A percentile compares a stretch with the other conserved stretches of the same genome.
Evolutionary conservation across 2,113 vertebrate species (phyloP).

Genomic region (Scophthalmus maximus): DNA sequence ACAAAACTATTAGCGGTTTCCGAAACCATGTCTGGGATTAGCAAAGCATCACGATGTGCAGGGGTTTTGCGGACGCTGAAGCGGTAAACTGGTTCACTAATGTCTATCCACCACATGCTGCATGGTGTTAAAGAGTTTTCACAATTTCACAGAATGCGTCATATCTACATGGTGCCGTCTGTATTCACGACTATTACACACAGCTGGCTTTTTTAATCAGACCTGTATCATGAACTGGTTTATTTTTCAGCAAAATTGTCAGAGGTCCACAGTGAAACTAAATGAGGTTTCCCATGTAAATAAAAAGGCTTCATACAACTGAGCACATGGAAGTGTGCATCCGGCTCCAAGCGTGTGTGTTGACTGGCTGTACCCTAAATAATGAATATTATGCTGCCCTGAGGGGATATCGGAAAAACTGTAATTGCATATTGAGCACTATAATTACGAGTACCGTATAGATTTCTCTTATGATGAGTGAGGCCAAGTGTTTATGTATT

Average conservation of each 20-base stretch:
- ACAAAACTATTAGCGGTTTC: constrained; percentile 69
- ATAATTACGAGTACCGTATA: neutral
- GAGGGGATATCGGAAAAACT: neutral
- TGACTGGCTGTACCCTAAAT: neutral
- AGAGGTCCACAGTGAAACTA: neutral
- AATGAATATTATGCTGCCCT: neutral
- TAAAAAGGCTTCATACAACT: neutral
- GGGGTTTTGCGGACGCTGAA: neutral
- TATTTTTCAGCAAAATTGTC: neutral
- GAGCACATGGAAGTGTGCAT: constrained; percentile 1
- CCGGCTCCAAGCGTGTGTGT: neutral
- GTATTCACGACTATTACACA: neutral
- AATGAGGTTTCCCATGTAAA: neutral
- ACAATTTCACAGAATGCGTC: neutral
- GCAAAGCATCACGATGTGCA: neutral
- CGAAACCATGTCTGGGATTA: constrained; percentile 4
- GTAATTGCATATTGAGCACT: neutral
- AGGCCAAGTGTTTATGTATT: neutral
- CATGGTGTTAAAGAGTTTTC: no score
- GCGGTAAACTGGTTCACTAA: neutral
- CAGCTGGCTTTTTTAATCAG: neutral
- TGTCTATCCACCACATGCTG: neutral
- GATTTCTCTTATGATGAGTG: neutral
- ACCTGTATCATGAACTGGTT: neutral
- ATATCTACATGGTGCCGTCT: neutral